Conservation (phyloP, 2,888 invertebrate species). For the Nemurella pictetii region DNA sequence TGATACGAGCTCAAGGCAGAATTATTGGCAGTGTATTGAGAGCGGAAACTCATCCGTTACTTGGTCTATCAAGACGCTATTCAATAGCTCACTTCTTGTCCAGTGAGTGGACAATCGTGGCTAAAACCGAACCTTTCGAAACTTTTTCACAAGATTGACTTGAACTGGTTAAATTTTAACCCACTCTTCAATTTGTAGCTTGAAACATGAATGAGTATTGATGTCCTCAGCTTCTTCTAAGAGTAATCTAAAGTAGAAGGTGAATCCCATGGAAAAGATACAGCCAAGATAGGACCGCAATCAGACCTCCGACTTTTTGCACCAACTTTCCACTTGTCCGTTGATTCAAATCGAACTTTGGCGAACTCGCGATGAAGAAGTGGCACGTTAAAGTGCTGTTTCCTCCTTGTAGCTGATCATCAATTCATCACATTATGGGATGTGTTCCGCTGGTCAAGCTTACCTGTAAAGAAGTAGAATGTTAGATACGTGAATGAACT, state of each 20-base stretch:
- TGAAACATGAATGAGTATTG: constrained; percentile 36
- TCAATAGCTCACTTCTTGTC: not conserved
- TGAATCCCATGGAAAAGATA: not conserved
- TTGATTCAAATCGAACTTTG: not conserved
- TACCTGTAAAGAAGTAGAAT: not conserved
- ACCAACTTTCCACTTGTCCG: not conserved
- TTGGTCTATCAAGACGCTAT: constrained; percentile 3
- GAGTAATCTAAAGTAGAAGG: constrained; percentile 20
- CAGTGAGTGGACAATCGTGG: constrained; percentile 22
- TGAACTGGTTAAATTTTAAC: constrained; percentile 36
- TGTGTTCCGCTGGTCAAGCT: not conserved
- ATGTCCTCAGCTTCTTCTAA: constrained; percentile 30
- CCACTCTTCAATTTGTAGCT: constrained; percentile 34
- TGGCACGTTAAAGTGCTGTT: not conserved
- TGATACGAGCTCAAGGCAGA: not conserved
- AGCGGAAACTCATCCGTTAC: not conserved
- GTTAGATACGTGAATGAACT: not conserved
- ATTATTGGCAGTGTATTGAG: not conserved
- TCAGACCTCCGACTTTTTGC: not conserved
- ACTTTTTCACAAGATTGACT: constrained; percentile 29
- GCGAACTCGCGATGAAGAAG: not conserved
- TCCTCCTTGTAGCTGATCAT: not conserved
- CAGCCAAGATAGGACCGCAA: not conserved
- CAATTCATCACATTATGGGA: not conserved
- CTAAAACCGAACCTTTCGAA: not conserved